Conservation (phyloP, 2,888 invertebrate genomes). For the Drosophila pseudotakahashii region DNA sequence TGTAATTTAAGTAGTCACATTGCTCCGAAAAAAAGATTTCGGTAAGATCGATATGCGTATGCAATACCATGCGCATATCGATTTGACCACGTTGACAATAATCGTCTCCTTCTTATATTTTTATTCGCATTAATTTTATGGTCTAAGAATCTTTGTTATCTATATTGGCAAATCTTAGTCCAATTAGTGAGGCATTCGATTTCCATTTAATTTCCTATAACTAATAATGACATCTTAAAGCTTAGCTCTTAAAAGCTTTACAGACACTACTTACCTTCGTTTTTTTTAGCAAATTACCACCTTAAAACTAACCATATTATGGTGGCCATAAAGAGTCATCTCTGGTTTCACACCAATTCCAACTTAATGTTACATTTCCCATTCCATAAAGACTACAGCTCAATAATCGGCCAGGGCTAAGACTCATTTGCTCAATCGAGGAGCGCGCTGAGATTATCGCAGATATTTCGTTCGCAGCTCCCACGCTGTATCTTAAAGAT, state of each 20-base stretch:
- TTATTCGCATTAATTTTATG: not conserved
- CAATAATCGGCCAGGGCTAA: conserved; percentile 56
- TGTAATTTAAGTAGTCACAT: too few relatives aligned
- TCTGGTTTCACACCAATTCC: conserved; percentile 29
- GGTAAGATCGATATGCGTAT: too few relatives aligned
- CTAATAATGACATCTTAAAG: conserved; percentile 1
- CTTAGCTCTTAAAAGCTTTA: not conserved
- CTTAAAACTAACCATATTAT: conserved; percentile 16
- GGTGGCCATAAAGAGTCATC: conserved; percentile 26
- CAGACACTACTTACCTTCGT: not conserved
- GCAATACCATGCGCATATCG: too few relatives aligned
- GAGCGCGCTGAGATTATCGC: conserved; percentile 55
- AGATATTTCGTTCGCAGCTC: conserved; percentile 40
- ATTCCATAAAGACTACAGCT: conserved; percentile 48
- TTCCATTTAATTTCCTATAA: not conserved
- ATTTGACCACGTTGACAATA: too few relatives aligned
- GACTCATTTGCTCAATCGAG: conserved; percentile 69
- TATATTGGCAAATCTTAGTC: not conserved
- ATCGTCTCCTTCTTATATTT: not conserved
- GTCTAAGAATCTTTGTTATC: too few relatives aligned
- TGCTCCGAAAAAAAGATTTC: too few relatives aligned
- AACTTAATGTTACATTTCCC: not conserved
- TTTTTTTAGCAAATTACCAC: not conserved
- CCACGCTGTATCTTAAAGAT: conserved; percentile 54
- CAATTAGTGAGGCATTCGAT: not conserved